These are phyloP conservation scores for Ophthalmolycus amberensis DNA, from an alignment of 2,113 vertebrate species.

Conservation along the genomic window DNA sequence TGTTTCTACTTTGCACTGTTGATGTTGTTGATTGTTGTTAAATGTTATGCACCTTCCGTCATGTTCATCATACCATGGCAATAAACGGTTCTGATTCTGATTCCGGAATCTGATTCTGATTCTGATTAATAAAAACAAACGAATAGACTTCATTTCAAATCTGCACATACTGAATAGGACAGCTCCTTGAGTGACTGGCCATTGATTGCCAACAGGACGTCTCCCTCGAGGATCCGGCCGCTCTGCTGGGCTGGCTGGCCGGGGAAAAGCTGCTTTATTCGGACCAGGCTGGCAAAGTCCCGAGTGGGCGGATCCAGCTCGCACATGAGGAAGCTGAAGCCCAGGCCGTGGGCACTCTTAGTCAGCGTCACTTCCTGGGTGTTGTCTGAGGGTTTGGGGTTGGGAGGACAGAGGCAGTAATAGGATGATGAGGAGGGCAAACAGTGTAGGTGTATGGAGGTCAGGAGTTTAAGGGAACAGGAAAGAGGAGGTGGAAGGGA, in stretches of 20 bases:
- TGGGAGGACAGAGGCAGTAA: neutral
- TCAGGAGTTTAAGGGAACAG: neutral
- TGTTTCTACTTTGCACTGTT: too few relatives aligned
- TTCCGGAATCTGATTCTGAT: too few relatives aligned
- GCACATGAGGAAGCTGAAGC: conserved; percentile 90
- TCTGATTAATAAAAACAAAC: neutral
- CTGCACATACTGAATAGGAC: conserved; percentile 84
- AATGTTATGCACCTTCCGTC: too few relatives aligned
- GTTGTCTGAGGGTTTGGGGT: conserved; percentile 77
- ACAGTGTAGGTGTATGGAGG: neutral
- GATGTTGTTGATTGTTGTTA: too few relatives aligned
- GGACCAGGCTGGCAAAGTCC: conserved; percentile 80
- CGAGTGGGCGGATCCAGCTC: conserved; percentile 76
- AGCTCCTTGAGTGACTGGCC: conserved; percentile 85
- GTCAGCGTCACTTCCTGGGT: conserved; percentile 87
- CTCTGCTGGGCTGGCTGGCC: conserved; percentile 90
- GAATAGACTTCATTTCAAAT: neutral
- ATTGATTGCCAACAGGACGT: conserved; percentile 89
- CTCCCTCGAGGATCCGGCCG: conserved; percentile 86
- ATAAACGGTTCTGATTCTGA: too few relatives aligned
- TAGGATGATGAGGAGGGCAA: neutral
- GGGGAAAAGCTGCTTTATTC: conserved; percentile 89
- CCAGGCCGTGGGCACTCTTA: conserved; percentile 86
- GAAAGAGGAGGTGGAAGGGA: neutral
- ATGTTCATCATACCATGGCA: too few relatives aligned